phyloP scores from a whole-genome alignment of 2,888 invertebrate species.

The Zele albiditarsus region DNA sequence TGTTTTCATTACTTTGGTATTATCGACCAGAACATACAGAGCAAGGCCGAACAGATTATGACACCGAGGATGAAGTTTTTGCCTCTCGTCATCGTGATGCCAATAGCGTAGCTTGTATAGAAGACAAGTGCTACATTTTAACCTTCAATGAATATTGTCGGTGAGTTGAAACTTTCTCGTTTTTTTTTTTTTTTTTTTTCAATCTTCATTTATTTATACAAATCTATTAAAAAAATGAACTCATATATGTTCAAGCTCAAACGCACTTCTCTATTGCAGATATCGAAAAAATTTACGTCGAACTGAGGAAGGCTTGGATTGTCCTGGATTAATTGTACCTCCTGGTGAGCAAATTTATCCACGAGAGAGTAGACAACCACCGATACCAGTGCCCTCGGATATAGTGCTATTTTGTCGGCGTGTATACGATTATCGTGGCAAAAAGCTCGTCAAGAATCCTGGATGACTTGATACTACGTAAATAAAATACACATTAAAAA shows the following conservation, averaged over 20 bases:
- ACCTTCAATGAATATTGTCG: constrained; percentile 98
- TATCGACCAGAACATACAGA: constrained; percentile 98
- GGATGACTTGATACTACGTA: constrained; percentile 70
- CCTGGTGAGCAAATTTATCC: constrained; percentile 78
- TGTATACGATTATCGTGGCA: constrained; percentile 95
- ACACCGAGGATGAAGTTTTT: constrained; percentile 94
- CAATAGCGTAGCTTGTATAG: constrained; percentile 97
- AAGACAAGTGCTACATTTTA: constrained; percentile 97
- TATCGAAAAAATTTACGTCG: constrained; percentile 88
- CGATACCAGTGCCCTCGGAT: constrained; percentile 82
- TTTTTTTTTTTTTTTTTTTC: neutral
- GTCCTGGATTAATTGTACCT: constrained; percentile 84
- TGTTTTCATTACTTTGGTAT: constrained; percentile 97
- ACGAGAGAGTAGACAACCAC: constrained; percentile 76
- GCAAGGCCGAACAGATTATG: constrained; percentile 85
- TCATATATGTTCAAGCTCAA: too few relatives aligned
- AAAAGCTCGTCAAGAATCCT: constrained; percentile 74
- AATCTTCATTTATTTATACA: neutral
- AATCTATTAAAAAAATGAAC: neutral
- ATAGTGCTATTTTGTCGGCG: constrained; percentile 95
- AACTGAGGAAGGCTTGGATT: constrained; percentile 83
- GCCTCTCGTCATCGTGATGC: constrained; percentile 96
- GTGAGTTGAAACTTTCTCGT: constrained; percentile 74
- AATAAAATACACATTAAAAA: constrained; percentile 49
- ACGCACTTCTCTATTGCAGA: constrained; percentile 74